Evolutionary conservation across 2,113 vertebrate genomes (phyloP), one percentile per base, ranked within the genome.

Genomic region (Pseudonaja textilis): DNA sequence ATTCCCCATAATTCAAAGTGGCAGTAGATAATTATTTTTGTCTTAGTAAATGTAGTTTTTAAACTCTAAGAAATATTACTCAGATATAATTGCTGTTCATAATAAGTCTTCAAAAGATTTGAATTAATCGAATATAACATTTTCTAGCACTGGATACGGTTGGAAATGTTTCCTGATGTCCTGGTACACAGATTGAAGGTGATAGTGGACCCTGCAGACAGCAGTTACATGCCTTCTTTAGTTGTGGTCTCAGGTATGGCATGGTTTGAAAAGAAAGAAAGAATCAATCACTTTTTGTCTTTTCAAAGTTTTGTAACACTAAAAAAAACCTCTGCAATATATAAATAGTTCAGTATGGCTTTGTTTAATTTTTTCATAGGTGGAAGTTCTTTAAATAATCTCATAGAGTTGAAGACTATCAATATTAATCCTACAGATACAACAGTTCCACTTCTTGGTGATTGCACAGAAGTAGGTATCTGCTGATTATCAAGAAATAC

Each of bases 141-240:
- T 54, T 93, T 85, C 52, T 97, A 99, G 99, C 99, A 99, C 94
- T 99, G 99, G 99, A 99, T 99, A 96, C 98, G 99, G 39, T 97
- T 99, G 93, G 99, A 99, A 97, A 98, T 99, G 93, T 99, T 99
- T 93, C 98, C 99, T 55, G 99, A 99, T 90, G 98, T 99, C 92
- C 98, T 99, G 20, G 98, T 99, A 91, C 99, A 99, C 96, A 98
- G 98, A 93, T 97, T 99, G 64, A 99, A 99, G 97, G 99, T 99
- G 99, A 97, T 97, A 10, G 99, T 99, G 5, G 99, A 99, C 94
- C 99, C 99, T 47, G 99, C 99, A 2, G 99, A 99, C 97, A 99
- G 99, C 96, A 99, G 99, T 97, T 99, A 99, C 97, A 99, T 99
- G 99, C 99, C 99, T 1, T 99, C 99, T 1, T 96, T 99, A 55